Evolutionary conservation across 2,797 vertebrate genomes (phyloP).

Genomic region (Hyperoplus immaculatus): DNA sequence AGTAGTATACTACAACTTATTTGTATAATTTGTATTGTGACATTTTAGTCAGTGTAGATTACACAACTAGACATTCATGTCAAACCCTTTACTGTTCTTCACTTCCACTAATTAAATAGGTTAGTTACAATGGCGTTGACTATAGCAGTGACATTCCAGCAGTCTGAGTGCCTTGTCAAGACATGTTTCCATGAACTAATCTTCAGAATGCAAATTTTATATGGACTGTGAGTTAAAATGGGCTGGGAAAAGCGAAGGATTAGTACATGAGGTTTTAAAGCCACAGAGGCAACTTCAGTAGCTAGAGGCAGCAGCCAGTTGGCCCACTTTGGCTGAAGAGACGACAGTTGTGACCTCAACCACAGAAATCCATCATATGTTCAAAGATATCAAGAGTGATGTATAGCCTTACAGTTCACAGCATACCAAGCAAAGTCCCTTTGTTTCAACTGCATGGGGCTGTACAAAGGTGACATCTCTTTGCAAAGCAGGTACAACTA

Average conservation of each 20-base stretch:
- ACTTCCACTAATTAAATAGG: slow-evolving; percentile 30
- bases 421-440: neutral
- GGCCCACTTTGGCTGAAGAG: slow-evolving; percentile 32
- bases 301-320: slow-evolving; percentile 51
- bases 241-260: slow-evolving; percentile 60
- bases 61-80: slow-evolving; percentile 11
- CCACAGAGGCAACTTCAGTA: slow-evolving; percentile 33
- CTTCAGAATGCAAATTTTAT: slow-evolving; percentile 60
- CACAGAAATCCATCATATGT: slow-evolving; percentile 58
- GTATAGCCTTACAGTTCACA: slow-evolving; percentile 30
- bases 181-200: slow-evolving; percentile 52
- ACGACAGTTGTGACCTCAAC: slow-evolving; percentile 48
- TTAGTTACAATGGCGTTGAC: slow-evolving; percentile 34
- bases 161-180: slow-evolving; percentile 45
- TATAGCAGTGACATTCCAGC: slow-evolving; percentile 12
- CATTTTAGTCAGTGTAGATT: neutral
- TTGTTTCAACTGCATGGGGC: slow-evolving; percentile 26
- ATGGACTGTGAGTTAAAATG: slow-evolving; percentile 58
- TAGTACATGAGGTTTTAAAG: slow-evolving; percentile 56
- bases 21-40: too few species aligned
- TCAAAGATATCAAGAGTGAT: slow-evolving; percentile 49
- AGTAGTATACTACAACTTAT: too few species aligned
- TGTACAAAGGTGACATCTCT: slow-evolving; percentile 42
- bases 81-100: slow-evolving; percentile 11
- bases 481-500: neutral